Percentiles rank a stretch among this genome's conserved stretches.
Evolutionary conservation across 2,113 vertebrate species (phyloP).

Genomic region (Eidolon helvum): DNA sequence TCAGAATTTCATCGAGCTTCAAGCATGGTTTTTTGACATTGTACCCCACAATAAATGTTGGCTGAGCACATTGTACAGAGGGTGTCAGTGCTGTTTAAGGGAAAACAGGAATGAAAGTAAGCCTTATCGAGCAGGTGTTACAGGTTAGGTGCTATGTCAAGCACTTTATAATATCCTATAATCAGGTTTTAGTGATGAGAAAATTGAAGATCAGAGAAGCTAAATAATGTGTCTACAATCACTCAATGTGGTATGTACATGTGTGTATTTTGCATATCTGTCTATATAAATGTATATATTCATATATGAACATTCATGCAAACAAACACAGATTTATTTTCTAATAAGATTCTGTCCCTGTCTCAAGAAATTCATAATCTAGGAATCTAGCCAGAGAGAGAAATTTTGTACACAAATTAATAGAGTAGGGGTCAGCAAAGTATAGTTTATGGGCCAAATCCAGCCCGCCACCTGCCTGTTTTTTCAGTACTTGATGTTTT

Average conservation of each 20-base stretch:
- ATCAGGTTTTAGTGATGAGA: not conserved
- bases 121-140: not conserved
- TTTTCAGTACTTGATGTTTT: not conserved
- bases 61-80: not conserved
- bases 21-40: not conserved
- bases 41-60: not conserved
- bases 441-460: not conserved
- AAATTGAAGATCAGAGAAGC: not conserved
- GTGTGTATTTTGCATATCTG: not conserved
- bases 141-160: not conserved
- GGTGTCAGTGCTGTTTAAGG: not conserved
- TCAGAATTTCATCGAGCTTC: not conserved
- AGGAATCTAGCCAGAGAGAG: not conserved
- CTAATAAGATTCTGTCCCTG: not conserved
- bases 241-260: not conserved
- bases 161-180: not conserved
- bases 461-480: not conserved
- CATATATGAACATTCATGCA: not conserved
- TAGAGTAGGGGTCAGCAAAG: not conserved
- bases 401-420: not conserved
- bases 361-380: slow-evolving; percentile 24
- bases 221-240: not conserved
- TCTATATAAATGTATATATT: not conserved
- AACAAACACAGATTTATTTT: slow-evolving; percentile 14
- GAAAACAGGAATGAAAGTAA: not conserved